Conservation (phyloP, 1,140 invertebrate species). For the Triops longicaudatus region DNA sequence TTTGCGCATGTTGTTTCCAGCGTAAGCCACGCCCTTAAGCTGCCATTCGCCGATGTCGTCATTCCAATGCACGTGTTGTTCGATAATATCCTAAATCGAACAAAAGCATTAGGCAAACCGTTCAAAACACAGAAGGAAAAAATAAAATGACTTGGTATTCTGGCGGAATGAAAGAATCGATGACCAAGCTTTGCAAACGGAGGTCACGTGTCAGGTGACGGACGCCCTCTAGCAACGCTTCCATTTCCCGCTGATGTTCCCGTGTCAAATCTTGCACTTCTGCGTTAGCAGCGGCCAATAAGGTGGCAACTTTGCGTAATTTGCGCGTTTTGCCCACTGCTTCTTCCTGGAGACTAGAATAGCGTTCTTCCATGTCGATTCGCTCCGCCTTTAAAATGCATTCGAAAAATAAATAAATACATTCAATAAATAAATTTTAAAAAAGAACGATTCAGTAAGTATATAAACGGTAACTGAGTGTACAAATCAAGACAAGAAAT, state of each 20-base stretch:
- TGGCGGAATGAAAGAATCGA: constrained; percentile 81
- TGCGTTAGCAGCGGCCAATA: constrained; percentile 70
- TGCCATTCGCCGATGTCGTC: constrained; percentile 99
- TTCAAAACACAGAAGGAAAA: background rate
- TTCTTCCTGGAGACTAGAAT: constrained; percentile 88
- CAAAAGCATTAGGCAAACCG: background rate
- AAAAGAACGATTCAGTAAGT: too few species aligned
- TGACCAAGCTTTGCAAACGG: constrained; percentile 73
- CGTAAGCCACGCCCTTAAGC: constrained; percentile 94
- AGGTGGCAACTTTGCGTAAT: constrained; percentile 74
- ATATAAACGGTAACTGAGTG: too few species aligned
- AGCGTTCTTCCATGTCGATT: constrained; percentile 92
- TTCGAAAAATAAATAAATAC: too few species aligned
- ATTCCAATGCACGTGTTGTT: constrained; percentile 90
- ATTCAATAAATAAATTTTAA: too few species aligned
- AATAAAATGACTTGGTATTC: constrained; percentile 60
- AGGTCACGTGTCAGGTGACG: constrained; percentile 79
- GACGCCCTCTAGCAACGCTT: constrained; percentile 86
- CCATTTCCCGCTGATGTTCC: constrained; percentile 94
- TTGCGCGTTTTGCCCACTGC: constrained; percentile 85
- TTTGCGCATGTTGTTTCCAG: constrained; percentile 96
- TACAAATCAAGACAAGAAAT: too few species aligned
- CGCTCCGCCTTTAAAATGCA: constrained; percentile 59
- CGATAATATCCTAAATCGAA: constrained; percentile 47
- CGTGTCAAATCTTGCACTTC: constrained; percentile 80